Evolutionary conservation across 2,888 invertebrate genomes (phyloP).

Genomic region (Cosmia trapezina): DNA sequence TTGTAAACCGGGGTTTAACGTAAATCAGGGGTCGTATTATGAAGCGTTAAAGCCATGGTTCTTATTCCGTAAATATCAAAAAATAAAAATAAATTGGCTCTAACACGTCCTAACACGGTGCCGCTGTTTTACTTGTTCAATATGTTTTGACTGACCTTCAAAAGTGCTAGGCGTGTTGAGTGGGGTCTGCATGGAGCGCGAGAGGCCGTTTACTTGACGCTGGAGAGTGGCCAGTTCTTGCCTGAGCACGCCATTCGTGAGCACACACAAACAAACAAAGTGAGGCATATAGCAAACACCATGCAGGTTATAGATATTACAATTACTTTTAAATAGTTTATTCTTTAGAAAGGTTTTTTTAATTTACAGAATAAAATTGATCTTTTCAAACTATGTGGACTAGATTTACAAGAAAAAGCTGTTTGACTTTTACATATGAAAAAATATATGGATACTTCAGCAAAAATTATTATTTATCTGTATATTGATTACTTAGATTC

Average conservation of each 20-base stretch:
- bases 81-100: too few relatives aligned
- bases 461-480: not conserved
- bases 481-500: not conserved
- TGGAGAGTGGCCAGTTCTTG: constrained; percentile 95
- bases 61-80: not conserved
- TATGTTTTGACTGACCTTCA: constrained; percentile 76
- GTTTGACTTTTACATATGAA: not conserved
- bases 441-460: not conserved
- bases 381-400: not conserved
- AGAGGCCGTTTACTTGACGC: constrained; percentile 93
- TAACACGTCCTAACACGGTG: not conserved
- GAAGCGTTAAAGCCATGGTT: not conserved
- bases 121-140: not conserved
- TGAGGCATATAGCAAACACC: constrained; percentile 58
- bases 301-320: constrained; percentile 43
- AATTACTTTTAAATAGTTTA: not conserved
- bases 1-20: not conserved
- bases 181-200: constrained; percentile 83
- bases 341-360: not conserved
- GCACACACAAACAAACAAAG: constrained; percentile 84
- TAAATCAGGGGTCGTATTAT: not conserved
- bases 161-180: constrained; percentile 79
- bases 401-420: not conserved
- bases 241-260: constrained; percentile 89
- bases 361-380: too few relatives aligned